Evolutionary conservation across 2,888 invertebrate species (phyloP), one percentile per base, ranked within the genome.

Genomic region (Callyntrura guangdongensis): DNA sequence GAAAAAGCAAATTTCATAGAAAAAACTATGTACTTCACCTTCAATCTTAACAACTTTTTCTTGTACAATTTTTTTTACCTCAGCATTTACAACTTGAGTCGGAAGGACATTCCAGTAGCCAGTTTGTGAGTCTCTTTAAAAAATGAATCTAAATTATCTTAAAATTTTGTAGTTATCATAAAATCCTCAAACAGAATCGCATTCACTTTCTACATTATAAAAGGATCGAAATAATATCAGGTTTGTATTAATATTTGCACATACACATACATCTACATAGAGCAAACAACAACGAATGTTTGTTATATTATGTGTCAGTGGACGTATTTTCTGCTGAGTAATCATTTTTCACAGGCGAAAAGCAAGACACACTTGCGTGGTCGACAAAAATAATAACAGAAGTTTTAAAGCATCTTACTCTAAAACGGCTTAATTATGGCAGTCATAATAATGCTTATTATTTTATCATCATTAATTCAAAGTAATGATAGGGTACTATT

Each of bases 401-500:
- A 85, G 9, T 82, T 53, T 84, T 69, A 45, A 36, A 69, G 67
- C 17, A 85, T 27, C 72, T 81, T 90, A 85, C 84, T 27, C 79
- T 72, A 86, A 85, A 84, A 72, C 72, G n/a, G 86, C 86, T 86
- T 90, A 90, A 90, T 86, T 64, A 81, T 69, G 25, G 81, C 17
- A 69, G 56, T 25, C 84, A 84, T 36, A 36, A 36, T 36, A 36
- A 36, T 69, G 64, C 56, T 79, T 89, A 89, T 89, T 85, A 89
- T 89, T 90, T 90, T 61, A 90, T 86, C 90, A 81, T 90, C 90
- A 90, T 90, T 90, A 86, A 90, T 86, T 90, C 81, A 69, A 89
- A 81, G 81, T 90, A 90, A 90, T 90, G 59, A 86, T 86, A 90
- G 85, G 90, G 90, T 90, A 81, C 5, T 22, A 59, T 25, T 79